Percentiles rank a stretch among this genome's conserved stretches.
phyloP scores from a whole-genome alignment of 2,113 vertebrate species.

The Isichthys henryi region DNA sequence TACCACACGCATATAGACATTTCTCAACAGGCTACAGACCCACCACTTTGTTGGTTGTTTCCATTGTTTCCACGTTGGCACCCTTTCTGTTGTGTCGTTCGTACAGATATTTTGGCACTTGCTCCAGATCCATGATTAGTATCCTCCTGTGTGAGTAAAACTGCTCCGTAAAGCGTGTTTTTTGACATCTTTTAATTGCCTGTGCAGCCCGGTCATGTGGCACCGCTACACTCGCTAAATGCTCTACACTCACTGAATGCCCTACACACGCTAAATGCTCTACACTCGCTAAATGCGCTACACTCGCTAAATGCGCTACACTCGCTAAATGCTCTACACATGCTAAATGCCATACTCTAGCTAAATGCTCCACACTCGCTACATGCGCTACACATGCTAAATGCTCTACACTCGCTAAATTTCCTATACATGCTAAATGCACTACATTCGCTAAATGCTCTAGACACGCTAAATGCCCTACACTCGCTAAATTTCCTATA shows the following conservation, averaged over 20 bases:
- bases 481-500: not conserved
- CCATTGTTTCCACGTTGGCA: not conserved
- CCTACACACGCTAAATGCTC: not conserved
- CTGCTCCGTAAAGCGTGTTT: not conserved
- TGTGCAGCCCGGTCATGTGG: not conserved
- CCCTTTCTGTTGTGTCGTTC: not conserved
- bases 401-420: not conserved
- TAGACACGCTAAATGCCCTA: not conserved
- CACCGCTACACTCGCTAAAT: not conserved
- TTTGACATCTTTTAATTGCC: not conserved
- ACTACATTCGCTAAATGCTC: not conserved
- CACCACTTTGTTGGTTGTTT: not conserved
- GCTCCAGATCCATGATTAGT: not conserved
- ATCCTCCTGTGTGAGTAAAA: not conserved
- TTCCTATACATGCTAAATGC: not conserved
- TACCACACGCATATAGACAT: not conserved
- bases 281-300: not conserved
- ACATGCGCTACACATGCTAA: not conserved
- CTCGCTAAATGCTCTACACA: fast-evolving
- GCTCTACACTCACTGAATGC: not conserved
- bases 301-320: not conserved
- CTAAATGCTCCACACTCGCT: not conserved
- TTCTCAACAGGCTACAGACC: not conserved
- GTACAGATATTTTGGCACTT: not conserved
- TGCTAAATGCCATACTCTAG: not conserved